Conservation (phyloP, 2,888 invertebrate genomes). For the Synergus laeviventris region DNA sequence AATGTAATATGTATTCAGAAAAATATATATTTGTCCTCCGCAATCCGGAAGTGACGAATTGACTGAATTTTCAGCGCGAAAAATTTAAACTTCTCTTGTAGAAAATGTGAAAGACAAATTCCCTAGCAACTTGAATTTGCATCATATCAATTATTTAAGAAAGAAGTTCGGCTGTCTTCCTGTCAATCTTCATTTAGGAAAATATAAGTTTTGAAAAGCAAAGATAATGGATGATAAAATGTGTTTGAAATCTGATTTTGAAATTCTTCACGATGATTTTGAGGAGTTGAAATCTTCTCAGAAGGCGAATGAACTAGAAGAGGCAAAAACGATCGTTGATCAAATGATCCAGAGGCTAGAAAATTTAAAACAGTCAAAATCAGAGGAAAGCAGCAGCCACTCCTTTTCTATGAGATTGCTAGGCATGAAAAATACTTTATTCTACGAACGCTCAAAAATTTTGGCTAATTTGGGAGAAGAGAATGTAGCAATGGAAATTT, state of each 20-base stretch:
- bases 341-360: slow-evolving; percentile 47
- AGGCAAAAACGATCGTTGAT: slow-evolving; percentile 44
- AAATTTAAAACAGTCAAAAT: slow-evolving; percentile 22
- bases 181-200: background rate
- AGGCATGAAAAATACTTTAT: slow-evolving; percentile 54
- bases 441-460: slow-evolving; percentile 55
- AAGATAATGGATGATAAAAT: background rate
- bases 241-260: slow-evolving; percentile 28
- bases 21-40: background rate
- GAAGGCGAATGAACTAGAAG: slow-evolving; percentile 41
- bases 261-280: slow-evolving; percentile 46
- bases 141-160: background rate
- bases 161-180: background rate
- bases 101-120: background rate
- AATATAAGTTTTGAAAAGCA: background rate
- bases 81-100: background rate
- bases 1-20: background rate
- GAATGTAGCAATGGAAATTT: slow-evolving; percentile 47
- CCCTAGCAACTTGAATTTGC: background rate
- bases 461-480: slow-evolving; percentile 49
- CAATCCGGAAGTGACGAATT: background rate
- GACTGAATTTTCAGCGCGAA: background rate
- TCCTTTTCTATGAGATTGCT: slow-evolving; percentile 45
- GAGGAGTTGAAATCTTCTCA: slow-evolving; percentile 47
- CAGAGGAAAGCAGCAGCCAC: background rate